Conservation (phyloP, 2,888 invertebrate genomes). For the Taenaris catops region DNA sequence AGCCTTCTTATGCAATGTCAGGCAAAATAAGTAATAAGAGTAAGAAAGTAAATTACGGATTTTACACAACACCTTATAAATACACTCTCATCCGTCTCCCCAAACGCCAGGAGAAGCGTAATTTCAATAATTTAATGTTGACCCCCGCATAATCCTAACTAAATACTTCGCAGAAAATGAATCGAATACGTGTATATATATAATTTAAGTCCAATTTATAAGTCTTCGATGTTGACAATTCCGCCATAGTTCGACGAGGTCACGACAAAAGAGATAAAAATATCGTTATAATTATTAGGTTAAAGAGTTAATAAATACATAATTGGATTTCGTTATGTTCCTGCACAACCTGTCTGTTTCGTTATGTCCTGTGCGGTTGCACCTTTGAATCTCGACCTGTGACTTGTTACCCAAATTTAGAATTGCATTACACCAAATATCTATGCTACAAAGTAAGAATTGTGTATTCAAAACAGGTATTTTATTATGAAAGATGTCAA, state of each 20-base stretch:
- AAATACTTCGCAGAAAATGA: too few relatives aligned
- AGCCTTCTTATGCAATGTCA: too few relatives aligned
- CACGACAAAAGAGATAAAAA: neutral
- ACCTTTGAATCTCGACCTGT: conserved; percentile 18
- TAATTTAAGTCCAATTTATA: too few relatives aligned
- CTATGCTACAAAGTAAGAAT: conserved; percentile 8
- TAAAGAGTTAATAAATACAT: neutral
- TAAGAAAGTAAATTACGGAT: too few relatives aligned
- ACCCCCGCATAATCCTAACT: too few relatives aligned
- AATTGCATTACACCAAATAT: conserved; percentile 19
- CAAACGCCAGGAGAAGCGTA: too few relatives aligned
- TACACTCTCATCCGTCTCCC: too few relatives aligned
- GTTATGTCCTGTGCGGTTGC: conserved; percentile 9
- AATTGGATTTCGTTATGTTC: conserved; percentile 6
- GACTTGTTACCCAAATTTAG: conserved; percentile 22
- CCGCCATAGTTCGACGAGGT: neutral
- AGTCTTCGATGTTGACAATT: too few relatives aligned
- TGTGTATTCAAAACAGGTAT: conserved; percentile 14
- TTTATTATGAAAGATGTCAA: conserved; percentile 9
- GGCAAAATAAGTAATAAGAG: too few relatives aligned
- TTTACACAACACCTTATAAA: too few relatives aligned
- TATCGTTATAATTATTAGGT: neutral
- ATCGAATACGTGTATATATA: too few relatives aligned
- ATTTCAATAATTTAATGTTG: too few relatives aligned
- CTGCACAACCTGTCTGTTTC: conserved; percentile 6